phyloP scores from a whole-genome alignment of 2,113 vertebrate species.

The Colaptes auratus region DNA sequence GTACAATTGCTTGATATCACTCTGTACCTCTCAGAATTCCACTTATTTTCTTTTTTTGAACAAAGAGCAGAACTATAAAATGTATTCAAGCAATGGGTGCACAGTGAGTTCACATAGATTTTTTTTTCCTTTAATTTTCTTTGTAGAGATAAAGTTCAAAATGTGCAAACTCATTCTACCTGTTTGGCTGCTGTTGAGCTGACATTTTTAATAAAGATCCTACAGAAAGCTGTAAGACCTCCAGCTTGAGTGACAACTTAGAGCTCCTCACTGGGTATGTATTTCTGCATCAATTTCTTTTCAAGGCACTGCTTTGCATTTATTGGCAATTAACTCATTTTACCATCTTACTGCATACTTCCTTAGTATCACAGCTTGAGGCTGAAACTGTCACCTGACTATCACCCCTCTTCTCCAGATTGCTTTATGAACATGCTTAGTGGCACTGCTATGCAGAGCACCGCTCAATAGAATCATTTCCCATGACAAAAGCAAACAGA shows the following conservation, averaged over 20 bases:
- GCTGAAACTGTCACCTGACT: neutral
- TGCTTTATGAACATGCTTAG: fast-evolving
- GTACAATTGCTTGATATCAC: neutral
- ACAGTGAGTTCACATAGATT: neutral
- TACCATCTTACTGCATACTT: neutral
- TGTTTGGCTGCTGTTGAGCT: neutral
- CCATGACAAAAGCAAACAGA: neutral
- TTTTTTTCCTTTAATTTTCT: neutral
- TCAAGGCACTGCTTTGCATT: neutral
- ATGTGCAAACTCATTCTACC: neutral
- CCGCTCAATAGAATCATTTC: neutral
- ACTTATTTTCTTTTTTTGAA: neutral
- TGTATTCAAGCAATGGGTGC: neutral
- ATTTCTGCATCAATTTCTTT: neutral
- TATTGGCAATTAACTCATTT: neutral
- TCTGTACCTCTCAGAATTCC: neutral
- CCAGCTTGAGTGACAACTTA: neutral
- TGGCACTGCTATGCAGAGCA: fast-evolving
- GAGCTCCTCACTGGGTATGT: neutral
- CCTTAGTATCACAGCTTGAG: neutral
- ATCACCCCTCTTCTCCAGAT: neutral
- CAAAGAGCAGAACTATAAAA: neutral
- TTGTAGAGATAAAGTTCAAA: neutral
- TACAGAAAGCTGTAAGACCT: neutral
- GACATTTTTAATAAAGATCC: neutral